Percentiles rank a stretch among this genome's conserved stretches.
phyloP scores from a whole-genome alignment of 1,140 invertebrate species.

The Plectrocnemia conspersa region DNA sequence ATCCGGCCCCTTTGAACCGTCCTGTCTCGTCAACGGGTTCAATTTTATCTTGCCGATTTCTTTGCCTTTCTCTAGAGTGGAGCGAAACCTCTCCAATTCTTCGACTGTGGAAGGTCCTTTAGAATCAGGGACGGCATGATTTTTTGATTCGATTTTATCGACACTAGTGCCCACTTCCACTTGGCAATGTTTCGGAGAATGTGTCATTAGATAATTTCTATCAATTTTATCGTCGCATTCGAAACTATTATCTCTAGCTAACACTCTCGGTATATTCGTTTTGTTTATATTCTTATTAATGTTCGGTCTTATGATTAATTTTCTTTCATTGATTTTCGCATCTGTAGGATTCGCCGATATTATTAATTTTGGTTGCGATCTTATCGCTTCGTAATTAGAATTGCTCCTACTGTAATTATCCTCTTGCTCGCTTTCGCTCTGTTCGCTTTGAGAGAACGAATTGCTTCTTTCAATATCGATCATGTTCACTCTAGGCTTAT shows the following conservation, averaged over 20 bases:
- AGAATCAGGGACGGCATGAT: constrained; percentile 45
- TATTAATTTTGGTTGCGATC: constrained; percentile 23
- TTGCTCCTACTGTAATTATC: constrained; percentile 14
- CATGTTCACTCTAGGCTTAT: constrained; percentile 30
- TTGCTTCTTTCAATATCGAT: constrained; percentile 28
- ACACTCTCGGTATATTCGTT: constrained; percentile 40
- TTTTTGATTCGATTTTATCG: constrained; percentile 46
- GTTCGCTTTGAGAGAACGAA: constrained; percentile 23
- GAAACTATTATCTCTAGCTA: constrained; percentile 41
- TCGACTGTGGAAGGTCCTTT: constrained; percentile 48
- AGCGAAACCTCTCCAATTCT: constrained; percentile 44
- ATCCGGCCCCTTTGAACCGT: constrained; percentile 46
- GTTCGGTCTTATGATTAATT: constrained; percentile 29
- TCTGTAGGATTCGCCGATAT: constrained; percentile 23
- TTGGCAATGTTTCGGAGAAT: constrained; percentile 4
- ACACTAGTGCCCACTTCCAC: constrained; percentile 19
- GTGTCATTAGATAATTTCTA: constrained; percentile 32
- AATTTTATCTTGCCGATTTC: constrained; percentile 47
- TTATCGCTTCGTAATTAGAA: constrained; percentile 25
- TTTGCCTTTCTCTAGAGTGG: constrained; percentile 41
- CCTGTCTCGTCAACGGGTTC: constrained; percentile 46
- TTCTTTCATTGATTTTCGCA: constrained; percentile 19
- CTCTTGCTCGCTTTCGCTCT: constrained; percentile 29
- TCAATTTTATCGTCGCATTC: constrained; percentile 41
- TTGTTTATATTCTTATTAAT: constrained; percentile 25